phyloP scores from a whole-genome alignment of 2,888 invertebrate genomes.

The Acholoe squamosa region DNA sequence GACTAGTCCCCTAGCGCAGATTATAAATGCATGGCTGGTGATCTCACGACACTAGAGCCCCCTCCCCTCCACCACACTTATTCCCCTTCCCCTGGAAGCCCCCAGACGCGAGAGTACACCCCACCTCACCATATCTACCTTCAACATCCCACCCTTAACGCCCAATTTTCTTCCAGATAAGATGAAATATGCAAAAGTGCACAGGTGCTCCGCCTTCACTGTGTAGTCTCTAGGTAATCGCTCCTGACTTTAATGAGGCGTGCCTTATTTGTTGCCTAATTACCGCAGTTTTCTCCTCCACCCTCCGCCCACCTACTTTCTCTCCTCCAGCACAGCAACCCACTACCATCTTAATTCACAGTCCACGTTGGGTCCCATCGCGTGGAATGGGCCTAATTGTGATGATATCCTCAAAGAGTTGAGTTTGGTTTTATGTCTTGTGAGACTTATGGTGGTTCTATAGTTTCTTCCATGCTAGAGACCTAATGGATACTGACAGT shows the following conservation, averaged over 20 bases:
- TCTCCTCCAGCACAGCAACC: neutral
- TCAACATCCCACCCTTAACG: neutral
- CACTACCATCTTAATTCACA: no score
- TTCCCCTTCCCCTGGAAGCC: neutral
- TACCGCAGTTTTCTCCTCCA: constrained; percentile 14
- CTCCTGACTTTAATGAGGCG: constrained; percentile 29
- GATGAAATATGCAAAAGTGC: constrained; percentile 40
- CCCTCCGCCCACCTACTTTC: neutral
- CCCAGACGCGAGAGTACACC: neutral
- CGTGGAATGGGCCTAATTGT: constrained; percentile 26
- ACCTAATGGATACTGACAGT: neutral
- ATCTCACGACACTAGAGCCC: constrained; percentile 48
- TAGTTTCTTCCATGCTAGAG: neutral
- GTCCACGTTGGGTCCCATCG: neutral
- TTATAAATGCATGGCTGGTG: constrained; percentile 49
- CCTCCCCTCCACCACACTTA: neutral
- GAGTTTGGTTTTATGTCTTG: neutral
- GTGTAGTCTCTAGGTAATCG: constrained; percentile 26
- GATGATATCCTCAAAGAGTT: constrained; percentile 32
- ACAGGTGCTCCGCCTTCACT: constrained; percentile 17
- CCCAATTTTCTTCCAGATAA: constrained; percentile 8
- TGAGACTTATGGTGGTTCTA: neutral
- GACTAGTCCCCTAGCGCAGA: constrained; percentile 31
- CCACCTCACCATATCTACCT: neutral
- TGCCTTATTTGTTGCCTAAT: constrained; percentile 59